Conservation (phyloP, 2,797 vertebrate species). For the Phoeniculus purpureus region DNA sequence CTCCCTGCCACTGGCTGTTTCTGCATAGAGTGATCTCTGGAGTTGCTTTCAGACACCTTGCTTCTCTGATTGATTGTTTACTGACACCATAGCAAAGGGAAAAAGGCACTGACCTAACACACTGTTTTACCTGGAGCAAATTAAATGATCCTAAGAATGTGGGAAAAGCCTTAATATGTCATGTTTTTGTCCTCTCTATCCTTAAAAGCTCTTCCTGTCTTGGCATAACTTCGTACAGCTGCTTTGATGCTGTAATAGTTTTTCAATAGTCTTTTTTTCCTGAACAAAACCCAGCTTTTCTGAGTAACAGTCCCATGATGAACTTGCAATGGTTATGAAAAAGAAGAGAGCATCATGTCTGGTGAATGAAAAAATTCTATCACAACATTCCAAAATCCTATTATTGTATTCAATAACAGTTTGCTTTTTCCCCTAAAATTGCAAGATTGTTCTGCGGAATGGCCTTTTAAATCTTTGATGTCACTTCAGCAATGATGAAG, state of each 20-base stretch:
- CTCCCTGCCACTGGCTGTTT: neutral
- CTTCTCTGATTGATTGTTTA: neutral
- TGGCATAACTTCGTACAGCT: neutral
- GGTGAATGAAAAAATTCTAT: neutral
- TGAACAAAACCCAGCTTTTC: too few species aligned
- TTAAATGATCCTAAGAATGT: neutral
- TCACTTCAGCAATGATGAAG: conserved; percentile 28
- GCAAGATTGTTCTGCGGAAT: conserved; percentile 12
- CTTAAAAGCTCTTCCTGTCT: neutral
- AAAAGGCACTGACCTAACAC: neutral
- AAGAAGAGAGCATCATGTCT: neutral
- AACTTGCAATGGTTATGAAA: neutral
- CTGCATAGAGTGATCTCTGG: neutral
- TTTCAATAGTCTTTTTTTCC: neutral
- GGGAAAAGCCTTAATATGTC: neutral
- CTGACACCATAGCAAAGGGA: neutral
- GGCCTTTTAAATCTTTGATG: conserved; percentile 44
- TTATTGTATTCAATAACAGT: conserved; percentile 24
- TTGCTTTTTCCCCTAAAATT: conserved; percentile 14
- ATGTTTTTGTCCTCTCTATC: neutral
- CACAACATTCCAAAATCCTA: neutral
- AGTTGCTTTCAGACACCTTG: neutral
- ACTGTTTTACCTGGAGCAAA: neutral
- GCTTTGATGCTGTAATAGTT: neutral
- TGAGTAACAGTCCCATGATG: neutral